These are phyloP conservation scores for Catagonus wagneri DNA, from an alignment of 2,113 vertebrate genomes.

Conservation along the genomic window DNA sequence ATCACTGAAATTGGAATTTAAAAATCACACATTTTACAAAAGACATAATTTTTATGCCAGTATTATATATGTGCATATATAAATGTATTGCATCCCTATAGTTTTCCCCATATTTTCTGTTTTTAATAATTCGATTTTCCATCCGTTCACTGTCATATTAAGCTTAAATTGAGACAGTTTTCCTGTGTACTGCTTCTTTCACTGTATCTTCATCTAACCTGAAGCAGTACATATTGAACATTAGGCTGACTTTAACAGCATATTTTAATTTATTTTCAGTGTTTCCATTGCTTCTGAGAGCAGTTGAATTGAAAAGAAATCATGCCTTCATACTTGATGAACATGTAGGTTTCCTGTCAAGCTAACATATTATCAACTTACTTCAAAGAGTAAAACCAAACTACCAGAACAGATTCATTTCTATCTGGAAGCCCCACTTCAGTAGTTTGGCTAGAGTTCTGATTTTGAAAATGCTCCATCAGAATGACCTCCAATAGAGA, in stretches of 20 bases:
- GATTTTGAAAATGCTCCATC: conserved; percentile 13
- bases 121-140: conserved; percentile 64
- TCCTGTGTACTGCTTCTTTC: conserved; percentile 55
- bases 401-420: conserved; percentile 63
- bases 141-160: background rate
- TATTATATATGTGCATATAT: conserved; percentile 14
- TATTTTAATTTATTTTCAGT: conserved; percentile 36
- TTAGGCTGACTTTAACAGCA: conserved; percentile 42
- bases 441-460: conserved; percentile 48
- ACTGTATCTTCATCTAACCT: conserved; percentile 55
- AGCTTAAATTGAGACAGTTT: conserved; percentile 63
- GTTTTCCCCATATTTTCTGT: conserved; percentile 9
- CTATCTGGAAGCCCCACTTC: conserved; percentile 39
- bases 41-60: background rate
- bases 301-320: conserved; percentile 56
- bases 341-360: conserved; percentile 62
- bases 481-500: conserved; percentile 35
- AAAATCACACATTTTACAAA: conserved; percentile 52
- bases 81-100: conserved; percentile 41
- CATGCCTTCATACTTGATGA: conserved; percentile 48
- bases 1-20: conserved; percentile 27
- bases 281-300: conserved; percentile 36
- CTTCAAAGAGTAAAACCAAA: conserved; percentile 62
- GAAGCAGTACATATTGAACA: conserved; percentile 67
- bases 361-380: conserved; percentile 57